Conservation (phyloP, 2,113 vertebrate species). For the Orcinus orca region DNA sequence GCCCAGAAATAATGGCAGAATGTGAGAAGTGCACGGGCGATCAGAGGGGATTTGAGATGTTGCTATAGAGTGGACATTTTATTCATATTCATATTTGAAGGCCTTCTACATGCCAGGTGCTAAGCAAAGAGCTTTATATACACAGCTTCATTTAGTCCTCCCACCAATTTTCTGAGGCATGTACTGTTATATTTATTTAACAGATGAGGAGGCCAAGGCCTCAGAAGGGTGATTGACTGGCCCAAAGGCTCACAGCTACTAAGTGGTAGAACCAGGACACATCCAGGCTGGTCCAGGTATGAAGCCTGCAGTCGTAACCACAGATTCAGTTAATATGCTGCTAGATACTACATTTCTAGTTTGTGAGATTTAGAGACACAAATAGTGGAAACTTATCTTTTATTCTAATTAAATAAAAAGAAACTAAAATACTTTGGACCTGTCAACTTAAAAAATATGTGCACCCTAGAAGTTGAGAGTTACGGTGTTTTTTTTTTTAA, state of each 20-base stretch:
- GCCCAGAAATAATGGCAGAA: neutral
- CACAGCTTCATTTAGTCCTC: neutral
- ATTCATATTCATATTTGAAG: neutral
- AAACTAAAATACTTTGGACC: neutral
- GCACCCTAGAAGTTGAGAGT: too few relatives aligned
- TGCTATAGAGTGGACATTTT: neutral
- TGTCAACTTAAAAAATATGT: neutral
- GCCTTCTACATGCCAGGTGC: neutral
- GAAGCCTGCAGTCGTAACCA: neutral
- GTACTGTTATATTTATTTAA: neutral
- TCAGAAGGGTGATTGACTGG: neutral
- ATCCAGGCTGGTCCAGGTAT: neutral
- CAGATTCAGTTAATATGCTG: neutral
- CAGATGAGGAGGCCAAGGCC: neutral
- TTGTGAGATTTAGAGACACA: neutral
- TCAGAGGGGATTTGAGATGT: neutral
- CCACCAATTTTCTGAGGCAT: neutral
- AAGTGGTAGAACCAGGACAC: neutral
- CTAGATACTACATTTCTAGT: neutral
- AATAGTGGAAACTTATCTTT: neutral
- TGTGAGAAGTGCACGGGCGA: neutral
- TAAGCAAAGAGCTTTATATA: neutral
- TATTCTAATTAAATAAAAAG: neutral
- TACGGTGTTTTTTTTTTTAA: neutral
- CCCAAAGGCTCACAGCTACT: neutral